Percentiles rank a stretch among this genome's conserved stretches.
phyloP scores from a whole-genome alignment of 2,797 vertebrate genomes.

The Rhynchotus rufescens region DNA sequence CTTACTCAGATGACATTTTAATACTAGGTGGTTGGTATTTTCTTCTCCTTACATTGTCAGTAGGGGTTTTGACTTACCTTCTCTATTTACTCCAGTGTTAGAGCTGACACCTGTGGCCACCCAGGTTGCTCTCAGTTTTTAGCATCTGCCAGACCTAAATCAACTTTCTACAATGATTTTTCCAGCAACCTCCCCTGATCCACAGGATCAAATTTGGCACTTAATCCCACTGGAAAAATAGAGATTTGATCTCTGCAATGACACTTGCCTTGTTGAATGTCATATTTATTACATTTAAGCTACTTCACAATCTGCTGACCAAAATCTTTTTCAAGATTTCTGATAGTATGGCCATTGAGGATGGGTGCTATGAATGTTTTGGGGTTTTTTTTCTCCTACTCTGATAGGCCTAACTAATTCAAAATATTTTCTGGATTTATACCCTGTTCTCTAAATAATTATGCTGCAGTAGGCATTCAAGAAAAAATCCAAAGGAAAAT shows the following conservation, averaged over 20 bases:
- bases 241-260: neutral
- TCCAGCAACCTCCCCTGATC: slow-evolving; percentile 27
- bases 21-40: neutral
- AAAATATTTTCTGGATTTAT: neutral
- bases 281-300: neutral
- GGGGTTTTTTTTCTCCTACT: neutral
- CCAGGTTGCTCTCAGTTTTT: slow-evolving; percentile 48
- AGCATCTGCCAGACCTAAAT: slow-evolving; percentile 69
- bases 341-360: neutral
- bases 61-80: slow-evolving; percentile 14
- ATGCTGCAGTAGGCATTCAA: neutral
- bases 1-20: neutral
- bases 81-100: slow-evolving; percentile 23
- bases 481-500: neutral
- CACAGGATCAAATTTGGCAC: neutral
- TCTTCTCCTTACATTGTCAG: neutral
- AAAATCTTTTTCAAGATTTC: neutral
- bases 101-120: slow-evolving; percentile 57
- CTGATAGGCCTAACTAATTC: neutral
- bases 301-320: neutral
- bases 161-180: slow-evolving; percentile 61
- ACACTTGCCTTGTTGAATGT: neutral
- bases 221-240: slow-evolving; percentile 31
- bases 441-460: neutral
- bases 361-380: neutral